Conservation (phyloP, 2,797 vertebrate species). For the Delichon dasypus region DNA sequence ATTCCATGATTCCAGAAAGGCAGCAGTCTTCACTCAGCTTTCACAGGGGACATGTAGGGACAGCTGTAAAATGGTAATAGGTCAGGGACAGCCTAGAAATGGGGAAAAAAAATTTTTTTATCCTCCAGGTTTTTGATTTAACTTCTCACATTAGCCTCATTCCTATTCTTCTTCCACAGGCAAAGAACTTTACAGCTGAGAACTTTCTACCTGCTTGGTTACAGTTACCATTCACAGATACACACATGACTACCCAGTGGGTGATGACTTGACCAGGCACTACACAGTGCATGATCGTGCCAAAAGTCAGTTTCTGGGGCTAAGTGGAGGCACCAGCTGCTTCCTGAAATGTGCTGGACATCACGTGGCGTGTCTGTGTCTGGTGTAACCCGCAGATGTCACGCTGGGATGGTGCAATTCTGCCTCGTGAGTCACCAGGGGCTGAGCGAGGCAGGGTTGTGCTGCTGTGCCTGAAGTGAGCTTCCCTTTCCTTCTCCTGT, state of each 20-base stretch:
- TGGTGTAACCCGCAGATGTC: not conserved
- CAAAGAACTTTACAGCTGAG: not conserved
- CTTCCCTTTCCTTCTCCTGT: not conserved
- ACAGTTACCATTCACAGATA: not conserved
- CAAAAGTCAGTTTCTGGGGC: not conserved
- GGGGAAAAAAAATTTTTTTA: rapidly evolving
- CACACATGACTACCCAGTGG: not conserved
- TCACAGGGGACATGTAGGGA: rapidly evolving
- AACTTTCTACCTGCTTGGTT: not conserved
- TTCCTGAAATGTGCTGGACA: not conserved
- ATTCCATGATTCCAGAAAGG: not conserved
- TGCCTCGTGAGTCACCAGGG: not conserved
- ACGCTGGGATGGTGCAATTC: not conserved
- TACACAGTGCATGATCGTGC: rapidly evolving
- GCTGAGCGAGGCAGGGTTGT: not conserved
- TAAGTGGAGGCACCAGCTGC: not conserved
- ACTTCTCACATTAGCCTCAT: not conserved
- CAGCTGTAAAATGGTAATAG: not conserved
- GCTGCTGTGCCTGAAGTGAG: not conserved
- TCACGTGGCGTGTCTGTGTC: rapidly evolving
- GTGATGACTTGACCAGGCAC: not conserved
- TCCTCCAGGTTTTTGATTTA: not conserved
- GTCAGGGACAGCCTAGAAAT: not conserved
- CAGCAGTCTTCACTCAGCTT: not conserved
- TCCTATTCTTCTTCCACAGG: not conserved